These are phyloP conservation scores for Melipona bicolor DNA, from an alignment of 2,888 invertebrate species.

Conservation along the genomic window DNA sequence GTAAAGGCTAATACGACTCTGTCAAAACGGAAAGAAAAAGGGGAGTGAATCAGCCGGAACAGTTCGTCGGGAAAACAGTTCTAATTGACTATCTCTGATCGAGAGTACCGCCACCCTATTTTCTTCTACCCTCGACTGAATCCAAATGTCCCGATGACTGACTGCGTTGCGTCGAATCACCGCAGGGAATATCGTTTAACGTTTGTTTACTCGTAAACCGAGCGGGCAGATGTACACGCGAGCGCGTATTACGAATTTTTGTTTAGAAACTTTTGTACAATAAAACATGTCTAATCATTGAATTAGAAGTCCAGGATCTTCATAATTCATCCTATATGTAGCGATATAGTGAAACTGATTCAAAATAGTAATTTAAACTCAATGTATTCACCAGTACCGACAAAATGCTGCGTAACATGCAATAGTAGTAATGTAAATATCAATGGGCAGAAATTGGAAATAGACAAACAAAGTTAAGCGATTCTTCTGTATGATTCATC, in stretches of 20 bases:
- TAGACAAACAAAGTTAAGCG: not conserved
- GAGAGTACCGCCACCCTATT: slow-evolving; percentile 26
- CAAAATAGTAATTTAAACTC: not conserved
- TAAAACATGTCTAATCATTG: no score
- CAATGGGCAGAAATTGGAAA: not conserved
- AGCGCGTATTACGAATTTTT: slow-evolving; percentile 21
- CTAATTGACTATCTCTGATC: slow-evolving; percentile 43
- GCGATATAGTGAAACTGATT: not conserved
- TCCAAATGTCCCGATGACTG: slow-evolving; percentile 29
- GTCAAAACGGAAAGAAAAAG: slow-evolving; percentile 11
- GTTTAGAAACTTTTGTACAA: no score
- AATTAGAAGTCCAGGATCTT: no score
- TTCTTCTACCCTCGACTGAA: slow-evolving; percentile 24
- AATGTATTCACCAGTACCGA: not conserved
- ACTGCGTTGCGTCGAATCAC: slow-evolving; percentile 40
- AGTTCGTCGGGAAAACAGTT: slow-evolving; percentile 36
- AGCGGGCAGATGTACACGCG: slow-evolving; percentile 31
- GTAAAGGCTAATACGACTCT: not conserved
- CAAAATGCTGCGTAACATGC: not conserved
- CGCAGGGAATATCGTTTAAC: slow-evolving; percentile 47
- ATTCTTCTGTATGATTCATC: not conserved
- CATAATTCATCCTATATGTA: no score
- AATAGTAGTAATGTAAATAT: not conserved
- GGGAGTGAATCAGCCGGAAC: slow-evolving; percentile 32
- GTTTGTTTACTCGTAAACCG: slow-evolving; percentile 47